These are phyloP conservation scores for Hypotaenidia okinawae DNA, from an alignment of 2,797 vertebrate species.

Conservation along the genomic window DNA sequence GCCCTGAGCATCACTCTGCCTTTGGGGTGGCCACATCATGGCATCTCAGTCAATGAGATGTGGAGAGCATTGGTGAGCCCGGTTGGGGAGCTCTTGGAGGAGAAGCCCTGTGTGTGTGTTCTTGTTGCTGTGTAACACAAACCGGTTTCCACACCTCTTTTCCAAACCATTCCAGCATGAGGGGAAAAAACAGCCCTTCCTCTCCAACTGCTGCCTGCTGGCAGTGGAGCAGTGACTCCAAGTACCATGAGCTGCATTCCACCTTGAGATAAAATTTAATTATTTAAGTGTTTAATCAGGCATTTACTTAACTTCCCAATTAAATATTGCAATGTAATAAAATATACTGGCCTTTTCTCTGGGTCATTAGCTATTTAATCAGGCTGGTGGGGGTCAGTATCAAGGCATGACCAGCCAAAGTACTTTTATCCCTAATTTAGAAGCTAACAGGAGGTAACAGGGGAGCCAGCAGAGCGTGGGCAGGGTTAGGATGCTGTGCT, in stretches of 20 bases:
- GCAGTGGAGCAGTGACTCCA: background rate
- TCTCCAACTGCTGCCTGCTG: background rate
- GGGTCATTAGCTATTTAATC: background rate
- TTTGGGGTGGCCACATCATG: background rate
- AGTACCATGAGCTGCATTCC: background rate
- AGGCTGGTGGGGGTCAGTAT: background rate
- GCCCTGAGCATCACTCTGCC: background rate
- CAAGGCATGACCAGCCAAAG: background rate
- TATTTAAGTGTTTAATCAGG: slow-evolving; percentile 34
- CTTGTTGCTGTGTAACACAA: accelerated
- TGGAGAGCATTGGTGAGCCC: background rate
- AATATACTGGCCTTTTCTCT: background rate
- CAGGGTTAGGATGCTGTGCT: background rate
- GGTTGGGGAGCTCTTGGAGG: accelerated
- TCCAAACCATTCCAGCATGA: background rate
- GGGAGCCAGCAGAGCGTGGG: background rate
- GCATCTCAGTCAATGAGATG: accelerated
- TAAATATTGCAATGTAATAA: background rate
- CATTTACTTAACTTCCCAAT: slow-evolving; percentile 4
- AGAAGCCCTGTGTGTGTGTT: accelerated
- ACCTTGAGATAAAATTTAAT: background rate
- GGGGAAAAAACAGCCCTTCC: background rate
- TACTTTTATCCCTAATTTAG: background rate
- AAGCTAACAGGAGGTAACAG: background rate
- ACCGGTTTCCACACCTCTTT: accelerated